These are phyloP conservation scores for Manis crassicaudata DNA, from an alignment of 2,797 vertebrate species.

Conservation along the genomic window DNA sequence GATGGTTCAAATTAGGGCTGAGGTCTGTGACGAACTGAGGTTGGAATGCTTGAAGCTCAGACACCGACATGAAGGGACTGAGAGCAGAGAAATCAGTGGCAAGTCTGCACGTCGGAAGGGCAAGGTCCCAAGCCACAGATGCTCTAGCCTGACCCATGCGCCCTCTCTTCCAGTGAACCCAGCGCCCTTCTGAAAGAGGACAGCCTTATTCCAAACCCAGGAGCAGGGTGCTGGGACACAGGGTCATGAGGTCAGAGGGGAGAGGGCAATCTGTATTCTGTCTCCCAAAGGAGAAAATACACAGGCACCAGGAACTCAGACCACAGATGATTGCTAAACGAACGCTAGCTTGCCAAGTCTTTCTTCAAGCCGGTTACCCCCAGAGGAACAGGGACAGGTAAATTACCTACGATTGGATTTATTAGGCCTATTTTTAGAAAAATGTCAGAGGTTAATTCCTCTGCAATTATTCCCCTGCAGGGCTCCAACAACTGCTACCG, in stretches of 20 bases:
- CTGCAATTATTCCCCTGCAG: conserved; percentile 82
- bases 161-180: neutral
- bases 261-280: neutral
- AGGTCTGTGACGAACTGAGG: neutral
- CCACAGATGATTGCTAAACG: conserved; percentile 56
- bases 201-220: neutral
- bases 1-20: neutral
- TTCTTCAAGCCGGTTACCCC: conserved; percentile 67
- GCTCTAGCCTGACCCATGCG: neutral
- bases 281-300: neutral
- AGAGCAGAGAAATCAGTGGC: neutral
- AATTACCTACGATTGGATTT: conserved; percentile 85
- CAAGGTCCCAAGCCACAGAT: neutral
- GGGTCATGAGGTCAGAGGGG: conserved; percentile 9
- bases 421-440: conserved; percentile 85
- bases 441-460: conserved; percentile 87
- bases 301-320: neutral
- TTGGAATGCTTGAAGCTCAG: neutral
- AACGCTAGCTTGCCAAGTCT: conserved; percentile 55
- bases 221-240: neutral
- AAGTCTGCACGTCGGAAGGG: neutral
- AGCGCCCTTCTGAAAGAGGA: neutral
- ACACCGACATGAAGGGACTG: rapidly evolving
- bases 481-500: conserved; percentile 65
- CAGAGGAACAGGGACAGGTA: conserved; percentile 71